Percentiles rank a stretch among this genome's conserved stretches.
phyloP scores from a whole-genome alignment of 2,113 vertebrate species.

The Cynoglossus semilaevis region DNA sequence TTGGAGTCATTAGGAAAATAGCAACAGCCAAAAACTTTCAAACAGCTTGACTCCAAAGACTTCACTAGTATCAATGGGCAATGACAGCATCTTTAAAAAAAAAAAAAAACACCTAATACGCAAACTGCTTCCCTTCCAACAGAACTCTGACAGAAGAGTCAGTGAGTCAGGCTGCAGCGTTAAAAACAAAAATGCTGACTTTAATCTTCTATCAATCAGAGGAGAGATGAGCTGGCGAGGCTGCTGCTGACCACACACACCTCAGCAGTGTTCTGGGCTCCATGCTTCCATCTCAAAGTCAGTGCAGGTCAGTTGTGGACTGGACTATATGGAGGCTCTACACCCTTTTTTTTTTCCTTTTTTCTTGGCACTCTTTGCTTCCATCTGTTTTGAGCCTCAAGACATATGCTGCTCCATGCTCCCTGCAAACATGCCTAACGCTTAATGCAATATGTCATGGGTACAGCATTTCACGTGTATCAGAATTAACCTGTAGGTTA shows the following conservation, averaged over 20 bases:
- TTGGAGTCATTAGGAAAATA: too few species aligned
- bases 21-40: too few species aligned
- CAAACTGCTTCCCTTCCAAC: too few species aligned
- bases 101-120: too few species aligned
- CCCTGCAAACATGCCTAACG: too few species aligned
- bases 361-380: neutral
- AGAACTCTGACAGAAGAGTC: slow-evolving; percentile 2
- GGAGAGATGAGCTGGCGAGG: slow-evolving; percentile 19
- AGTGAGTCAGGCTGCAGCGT: slow-evolving; percentile 2
- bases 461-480: too few species aligned
- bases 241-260: slow-evolving; percentile 18
- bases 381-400: neutral
- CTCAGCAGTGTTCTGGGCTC: slow-evolving; percentile 14
- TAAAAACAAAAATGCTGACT: slow-evolving; percentile 1
- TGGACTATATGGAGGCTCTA: slow-evolving; percentile 5
- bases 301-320: slow-evolving; percentile 13
- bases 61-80: too few species aligned
- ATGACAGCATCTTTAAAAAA: too few species aligned
- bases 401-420: too few species aligned
- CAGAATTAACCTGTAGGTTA: too few species aligned
- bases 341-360: slow-evolving; percentile 5
- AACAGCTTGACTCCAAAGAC: too few species aligned
- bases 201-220: slow-evolving; percentile 42
- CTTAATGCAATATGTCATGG: neutral
- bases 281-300: slow-evolving; percentile 27